Conservation (phyloP, 2,888 invertebrate species). For the Ichneumoninae sp. region DNA sequence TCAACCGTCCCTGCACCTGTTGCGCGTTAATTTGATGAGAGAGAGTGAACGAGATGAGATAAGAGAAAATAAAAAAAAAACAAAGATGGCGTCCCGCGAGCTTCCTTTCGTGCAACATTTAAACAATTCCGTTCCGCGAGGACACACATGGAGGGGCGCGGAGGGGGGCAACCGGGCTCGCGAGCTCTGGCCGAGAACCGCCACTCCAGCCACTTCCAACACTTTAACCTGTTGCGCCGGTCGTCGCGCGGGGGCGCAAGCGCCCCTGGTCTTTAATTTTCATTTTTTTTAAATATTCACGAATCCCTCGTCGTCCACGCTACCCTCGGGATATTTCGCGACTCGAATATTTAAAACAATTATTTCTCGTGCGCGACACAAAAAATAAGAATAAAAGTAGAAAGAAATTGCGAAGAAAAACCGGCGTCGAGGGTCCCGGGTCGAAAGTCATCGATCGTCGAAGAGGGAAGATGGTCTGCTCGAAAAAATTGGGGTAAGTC, state of each 20-base stretch:
- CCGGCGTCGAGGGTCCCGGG: background rate
- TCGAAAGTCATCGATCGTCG: background rate
- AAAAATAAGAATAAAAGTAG: background rate
- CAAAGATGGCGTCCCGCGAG: constrained; percentile 70
- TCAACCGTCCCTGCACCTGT: constrained; percentile 74
- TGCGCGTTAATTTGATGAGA: constrained; percentile 80
- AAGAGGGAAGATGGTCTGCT: background rate
- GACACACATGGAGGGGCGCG: constrained; percentile 60
- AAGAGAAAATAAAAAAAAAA: constrained; percentile 65
- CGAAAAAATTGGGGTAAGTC: constrained; percentile 42
- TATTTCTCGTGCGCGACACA: background rate
- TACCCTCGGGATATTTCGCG: background rate
- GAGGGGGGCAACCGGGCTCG: constrained; percentile 1
- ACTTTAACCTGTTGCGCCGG: constrained; percentile 66
- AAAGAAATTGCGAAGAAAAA: background rate
- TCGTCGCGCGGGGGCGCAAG: constrained; percentile 57
- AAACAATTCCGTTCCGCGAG: constrained; percentile 76
- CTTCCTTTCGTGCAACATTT: constrained; percentile 78
- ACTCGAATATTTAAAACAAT: background rate
- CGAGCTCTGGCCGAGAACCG: constrained; percentile 18
- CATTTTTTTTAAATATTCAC: constrained; percentile 49
- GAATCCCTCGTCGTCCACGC: constrained; percentile 28
- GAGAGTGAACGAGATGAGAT: constrained; percentile 54
- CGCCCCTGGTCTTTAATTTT: constrained; percentile 54
- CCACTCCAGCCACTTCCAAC: constrained; percentile 50